Conservation (phyloP, 23 tunicate genomes). For the Oikopleura vanhoeffeni region DNA sequence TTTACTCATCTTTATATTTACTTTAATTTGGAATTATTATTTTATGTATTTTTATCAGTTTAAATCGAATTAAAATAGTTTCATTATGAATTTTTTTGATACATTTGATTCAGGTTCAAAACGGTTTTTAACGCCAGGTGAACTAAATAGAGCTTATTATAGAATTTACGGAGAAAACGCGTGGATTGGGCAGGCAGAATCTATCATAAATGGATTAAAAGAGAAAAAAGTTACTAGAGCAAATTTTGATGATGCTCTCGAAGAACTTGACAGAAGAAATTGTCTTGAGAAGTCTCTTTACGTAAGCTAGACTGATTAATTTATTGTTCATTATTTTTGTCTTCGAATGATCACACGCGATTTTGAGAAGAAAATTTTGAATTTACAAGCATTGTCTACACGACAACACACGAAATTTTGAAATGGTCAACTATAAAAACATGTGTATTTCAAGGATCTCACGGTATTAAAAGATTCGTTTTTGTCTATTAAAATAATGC, state of each 20-base stretch:
- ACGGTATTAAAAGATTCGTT: too few relatives aligned
- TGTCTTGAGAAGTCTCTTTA: not conserved
- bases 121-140: not conserved
- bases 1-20: not conserved
- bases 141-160: not conserved
- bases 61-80: not conserved
- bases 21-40: too few relatives aligned
- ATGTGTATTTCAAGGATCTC: too few relatives aligned
- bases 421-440: too few relatives aligned
- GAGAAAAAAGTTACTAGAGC: not conserved
- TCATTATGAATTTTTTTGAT: not conserved
- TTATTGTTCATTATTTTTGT: too few relatives aligned
- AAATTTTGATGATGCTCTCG: not conserved
- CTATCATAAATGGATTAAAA: not conserved
- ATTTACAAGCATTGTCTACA: too few relatives aligned
- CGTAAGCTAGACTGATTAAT: not conserved
- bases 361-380: too few relatives aligned
- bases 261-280: constrained; percentile 2
- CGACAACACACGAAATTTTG: too few relatives aligned
- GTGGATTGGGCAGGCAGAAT: not conserved
- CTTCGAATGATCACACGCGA: too few relatives aligned
- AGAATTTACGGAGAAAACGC: not conserved
- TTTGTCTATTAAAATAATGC: too few relatives aligned
- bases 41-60: not conserved
- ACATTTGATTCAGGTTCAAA: not conserved